Base-by-base conservation (phyloP, 2,113 vertebrate species). In the Hystrix cristata region DNA sequence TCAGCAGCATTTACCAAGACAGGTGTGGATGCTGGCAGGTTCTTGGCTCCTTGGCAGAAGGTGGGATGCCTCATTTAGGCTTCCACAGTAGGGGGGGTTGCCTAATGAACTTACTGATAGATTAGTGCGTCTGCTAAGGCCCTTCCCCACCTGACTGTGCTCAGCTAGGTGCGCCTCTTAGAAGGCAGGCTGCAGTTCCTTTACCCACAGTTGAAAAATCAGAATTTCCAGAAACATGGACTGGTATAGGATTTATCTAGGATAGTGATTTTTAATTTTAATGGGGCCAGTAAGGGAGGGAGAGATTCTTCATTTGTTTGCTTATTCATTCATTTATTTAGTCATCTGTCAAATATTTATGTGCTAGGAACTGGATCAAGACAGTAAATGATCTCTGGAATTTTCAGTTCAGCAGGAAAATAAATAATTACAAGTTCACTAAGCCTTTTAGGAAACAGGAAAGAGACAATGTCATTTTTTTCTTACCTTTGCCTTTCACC, bases 331-430 rank as follows among this genome's bases (percentile, higher is more conserved):
- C 18, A 38, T 15, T 31, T 69, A 53, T 89, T 78, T 96, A 38
- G 72, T 90, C 69, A 55, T 38, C 72, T 27, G 11, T 87, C 62
- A 67, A 59, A 31, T 82, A 55, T 69, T 80, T 57, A 51, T 38
- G 31, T 76, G 23, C 62, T 48, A 55, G 51, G 48, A 90, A 53
- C 74, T 78, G 72, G 60, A 27, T 79, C 8, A 8, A 82, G 72
- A 55, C 14, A 53, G 72, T 62, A 92, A 19, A n/a, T 69, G 74
- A 55, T 72, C 31, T 46, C 48, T 55, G 62, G 80, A 65, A 80
- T 90, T 87, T 96, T 51, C 23, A 83, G 69, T 87, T 48, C 29
- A 90, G 34, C 69, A 84, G 48, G 48, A 94, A 93, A 79, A 72
- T 62, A 78, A 94, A n/a, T 72, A 91, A 76, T 62, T 51, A 79